These are phyloP conservation scores for Ciconia boyciana DNA, from an alignment of 2,113 vertebrate species.

Conservation along the genomic window DNA sequence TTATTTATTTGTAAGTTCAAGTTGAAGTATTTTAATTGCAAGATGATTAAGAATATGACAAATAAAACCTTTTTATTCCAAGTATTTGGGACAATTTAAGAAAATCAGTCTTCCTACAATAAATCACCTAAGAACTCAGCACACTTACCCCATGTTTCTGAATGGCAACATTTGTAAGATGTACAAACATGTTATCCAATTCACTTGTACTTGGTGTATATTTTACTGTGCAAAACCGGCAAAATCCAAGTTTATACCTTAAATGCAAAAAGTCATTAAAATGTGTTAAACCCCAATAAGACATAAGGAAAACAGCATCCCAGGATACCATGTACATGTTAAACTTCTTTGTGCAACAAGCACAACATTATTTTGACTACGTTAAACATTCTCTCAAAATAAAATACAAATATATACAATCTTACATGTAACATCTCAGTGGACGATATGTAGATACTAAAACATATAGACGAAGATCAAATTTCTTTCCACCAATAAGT, in stretches of 20 bases:
- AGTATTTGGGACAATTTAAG: neutral
- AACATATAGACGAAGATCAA: conserved; percentile 94
- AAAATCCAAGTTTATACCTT: conserved; percentile 97
- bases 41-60: neutral
- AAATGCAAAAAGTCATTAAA: conserved; percentile 3
- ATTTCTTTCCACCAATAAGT: conserved; percentile 96
- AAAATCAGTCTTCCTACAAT: neutral
- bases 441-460: conserved; percentile 94
- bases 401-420: neutral
- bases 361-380: neutral
- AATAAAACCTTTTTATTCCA: neutral
- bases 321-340: neutral
- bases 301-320: neutral
- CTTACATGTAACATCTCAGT: conserved; percentile 96
- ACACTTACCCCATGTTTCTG: conserved; percentile 92
- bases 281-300: neutral
- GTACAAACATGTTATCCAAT: conserved; percentile 98
- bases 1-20: neutral
- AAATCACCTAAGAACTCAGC: neutral
- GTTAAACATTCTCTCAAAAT: neutral
- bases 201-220: conserved; percentile 97
- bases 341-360: neutral
- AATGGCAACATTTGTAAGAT: conserved; percentile 97
- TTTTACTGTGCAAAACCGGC: conserved; percentile 97
- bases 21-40: neutral